Evolutionary conservation across 2,888 invertebrate species (phyloP).

Genomic region (Microplitis manilae): DNA sequence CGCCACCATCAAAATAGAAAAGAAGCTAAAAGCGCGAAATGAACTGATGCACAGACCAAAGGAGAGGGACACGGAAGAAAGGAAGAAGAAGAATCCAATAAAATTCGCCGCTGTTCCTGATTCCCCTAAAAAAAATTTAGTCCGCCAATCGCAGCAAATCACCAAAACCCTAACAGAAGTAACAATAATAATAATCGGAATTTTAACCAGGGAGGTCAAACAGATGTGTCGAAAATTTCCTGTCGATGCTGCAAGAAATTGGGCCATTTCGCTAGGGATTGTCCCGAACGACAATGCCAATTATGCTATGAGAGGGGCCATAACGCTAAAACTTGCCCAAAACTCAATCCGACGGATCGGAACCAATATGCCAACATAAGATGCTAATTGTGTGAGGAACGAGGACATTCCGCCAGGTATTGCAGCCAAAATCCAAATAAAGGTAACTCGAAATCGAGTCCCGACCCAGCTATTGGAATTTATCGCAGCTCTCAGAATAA

Average conservation of each 20-base stretch:
- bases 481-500: neutral
- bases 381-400: neutral
- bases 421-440: neutral
- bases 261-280: neutral
- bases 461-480: neutral
- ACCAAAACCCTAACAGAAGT: neutral
- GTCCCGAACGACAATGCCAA: neutral
- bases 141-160: too few species aligned
- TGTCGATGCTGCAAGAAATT: neutral
- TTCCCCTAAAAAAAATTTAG: too few species aligned
- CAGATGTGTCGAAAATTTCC: neutral
- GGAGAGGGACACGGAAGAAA: neutral
- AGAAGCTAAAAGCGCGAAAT: neutral
- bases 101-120: neutral
- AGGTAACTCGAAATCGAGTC: neutral
- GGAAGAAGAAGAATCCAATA: neutral
- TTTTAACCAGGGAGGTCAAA: neutral
- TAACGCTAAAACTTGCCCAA: neutral
- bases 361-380: neutral
- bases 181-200: neutral
- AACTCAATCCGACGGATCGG: neutral
- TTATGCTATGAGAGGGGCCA: neutral
- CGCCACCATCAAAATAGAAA: slow-evolving; percentile 9
- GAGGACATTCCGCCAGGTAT: neutral
- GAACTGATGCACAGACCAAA: neutral